Evolutionary conservation across 2,113 vertebrate genomes (phyloP).

Genomic region (Otolemur garnettii): DNA sequence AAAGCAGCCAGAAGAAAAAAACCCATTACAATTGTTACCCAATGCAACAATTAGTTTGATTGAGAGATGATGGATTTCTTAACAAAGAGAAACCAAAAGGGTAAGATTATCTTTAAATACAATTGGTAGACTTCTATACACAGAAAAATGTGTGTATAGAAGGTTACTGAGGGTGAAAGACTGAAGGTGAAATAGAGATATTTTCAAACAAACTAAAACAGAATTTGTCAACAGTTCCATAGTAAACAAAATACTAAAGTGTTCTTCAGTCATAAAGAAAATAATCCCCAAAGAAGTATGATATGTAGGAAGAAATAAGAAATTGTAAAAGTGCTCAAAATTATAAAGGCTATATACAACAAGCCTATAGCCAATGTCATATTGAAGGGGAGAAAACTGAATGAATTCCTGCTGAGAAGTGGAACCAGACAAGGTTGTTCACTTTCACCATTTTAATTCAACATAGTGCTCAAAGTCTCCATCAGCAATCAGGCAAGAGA

Average conservation of each 20-base stretch:
- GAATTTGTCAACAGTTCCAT: not conserved
- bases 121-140: not conserved
- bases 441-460: too few relatives aligned
- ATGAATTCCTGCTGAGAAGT: too few relatives aligned
- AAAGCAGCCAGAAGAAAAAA: not conserved
- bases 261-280: not conserved
- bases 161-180: not conserved
- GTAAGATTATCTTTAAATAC: not conserved
- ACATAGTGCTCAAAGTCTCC: too few relatives aligned
- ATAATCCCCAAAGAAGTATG: not conserved
- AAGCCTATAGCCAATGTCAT: too few relatives aligned
- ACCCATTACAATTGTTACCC: not conserved
- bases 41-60: not conserved
- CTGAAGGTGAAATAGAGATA: not conserved
- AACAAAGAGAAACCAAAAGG: not conserved
- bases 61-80: not conserved
- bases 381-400: too few relatives aligned
- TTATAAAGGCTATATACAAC: not conserved
- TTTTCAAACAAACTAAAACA: constrained; percentile 17
- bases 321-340: not conserved
- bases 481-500: too few relatives aligned
- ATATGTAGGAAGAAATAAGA: not conserved
- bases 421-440: too few relatives aligned
- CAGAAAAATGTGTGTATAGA: not conserved
- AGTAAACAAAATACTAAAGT: not conserved